phyloP scores from a whole-genome alignment of 2,888 invertebrate genomes.

The Notodonta ziczac region DNA sequence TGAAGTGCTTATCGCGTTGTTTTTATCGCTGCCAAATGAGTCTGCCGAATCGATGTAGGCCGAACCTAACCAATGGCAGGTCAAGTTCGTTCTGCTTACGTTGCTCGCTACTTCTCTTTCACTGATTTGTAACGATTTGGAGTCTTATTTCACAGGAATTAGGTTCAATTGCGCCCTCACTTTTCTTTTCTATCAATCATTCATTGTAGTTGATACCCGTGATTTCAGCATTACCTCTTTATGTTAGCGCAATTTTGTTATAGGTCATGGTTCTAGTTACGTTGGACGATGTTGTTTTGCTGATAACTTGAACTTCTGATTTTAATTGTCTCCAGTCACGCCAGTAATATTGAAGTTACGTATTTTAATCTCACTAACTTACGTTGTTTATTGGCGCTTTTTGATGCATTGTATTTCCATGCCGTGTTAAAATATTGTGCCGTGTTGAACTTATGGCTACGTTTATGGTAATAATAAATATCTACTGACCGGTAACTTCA shows the following conservation, averaged over 20 bases:
- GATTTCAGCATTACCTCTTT: conserved; percentile 11
- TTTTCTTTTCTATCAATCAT: neutral
- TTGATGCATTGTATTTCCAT: too few species aligned
- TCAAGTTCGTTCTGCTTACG: conserved; percentile 55
- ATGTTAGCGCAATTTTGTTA: conserved; percentile 8
- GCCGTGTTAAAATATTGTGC: too few species aligned
- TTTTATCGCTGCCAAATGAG: conserved; percentile 50
- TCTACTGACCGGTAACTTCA: neutral
- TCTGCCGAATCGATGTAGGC: conserved; percentile 38
- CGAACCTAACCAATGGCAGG: conserved; percentile 48
- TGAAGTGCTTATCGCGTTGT: conserved; percentile 34
- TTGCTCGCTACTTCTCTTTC: neutral
- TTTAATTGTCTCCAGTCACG: conserved; percentile 11
- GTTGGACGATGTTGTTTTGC: conserved; percentile 4
- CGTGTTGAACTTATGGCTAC: neutral
- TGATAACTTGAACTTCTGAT: conserved; percentile 6
- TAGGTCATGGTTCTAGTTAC: conserved; percentile 7
- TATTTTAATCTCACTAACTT: conserved; percentile 5
- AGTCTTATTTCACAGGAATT: conserved; percentile 6
- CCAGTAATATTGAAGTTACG: conserved; percentile 4
- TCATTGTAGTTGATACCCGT: conserved; percentile 10
- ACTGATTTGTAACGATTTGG: conserved; percentile 2
- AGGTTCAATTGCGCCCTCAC: neutral
- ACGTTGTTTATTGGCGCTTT: neutral
- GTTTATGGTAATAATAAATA: neutral